Evolutionary conservation across 2,888 invertebrate species (phyloP).

Genomic region (Campoletis raptor): DNA sequence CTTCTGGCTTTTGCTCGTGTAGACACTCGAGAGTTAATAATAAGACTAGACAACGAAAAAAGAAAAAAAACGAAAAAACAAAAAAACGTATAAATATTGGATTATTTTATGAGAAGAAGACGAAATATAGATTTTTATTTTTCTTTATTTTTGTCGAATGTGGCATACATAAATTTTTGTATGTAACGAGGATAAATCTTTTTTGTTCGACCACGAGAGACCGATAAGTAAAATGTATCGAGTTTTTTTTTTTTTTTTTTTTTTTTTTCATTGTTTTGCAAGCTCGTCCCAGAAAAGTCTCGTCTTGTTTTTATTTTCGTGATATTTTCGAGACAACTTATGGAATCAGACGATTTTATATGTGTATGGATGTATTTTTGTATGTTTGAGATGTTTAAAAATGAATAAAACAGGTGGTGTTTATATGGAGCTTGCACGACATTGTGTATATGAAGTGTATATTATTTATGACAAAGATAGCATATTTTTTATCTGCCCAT

Average conservation of each 20-base stretch:
- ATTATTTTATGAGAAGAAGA: background rate
- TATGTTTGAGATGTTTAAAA: slow-evolving; percentile 1
- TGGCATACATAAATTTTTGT: background rate
- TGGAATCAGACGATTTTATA: slow-evolving; percentile 1
- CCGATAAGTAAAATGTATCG: background rate
- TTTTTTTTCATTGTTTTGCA: background rate
- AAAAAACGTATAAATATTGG: background rate
- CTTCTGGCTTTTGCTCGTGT: background rate
- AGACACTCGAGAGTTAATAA: background rate
- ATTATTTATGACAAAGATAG: slow-evolving; percentile 43
- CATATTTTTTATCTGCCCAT: slow-evolving; percentile 35
- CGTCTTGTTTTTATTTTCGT: background rate
- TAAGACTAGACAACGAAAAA: background rate
- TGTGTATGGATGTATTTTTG: background rate
- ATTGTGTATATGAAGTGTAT: slow-evolving; percentile 4
- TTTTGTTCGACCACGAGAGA: background rate
- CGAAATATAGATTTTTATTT: background rate
- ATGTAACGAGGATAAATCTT: background rate
- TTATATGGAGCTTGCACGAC: slow-evolving; percentile 5
- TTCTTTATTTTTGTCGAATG: background rate
- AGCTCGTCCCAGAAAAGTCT: background rate
- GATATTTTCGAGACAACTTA: background rate
- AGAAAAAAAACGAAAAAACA: too few species aligned
- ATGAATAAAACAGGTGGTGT: slow-evolving; percentile 31
- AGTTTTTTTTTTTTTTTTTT: background rate